A percentile compares a stretch with the other conserved stretches of the same genome.
These are phyloP conservation scores for Lasius fuliginosus DNA, from an alignment of 2,888 invertebrate genomes.

Conservation along the genomic window DNA sequence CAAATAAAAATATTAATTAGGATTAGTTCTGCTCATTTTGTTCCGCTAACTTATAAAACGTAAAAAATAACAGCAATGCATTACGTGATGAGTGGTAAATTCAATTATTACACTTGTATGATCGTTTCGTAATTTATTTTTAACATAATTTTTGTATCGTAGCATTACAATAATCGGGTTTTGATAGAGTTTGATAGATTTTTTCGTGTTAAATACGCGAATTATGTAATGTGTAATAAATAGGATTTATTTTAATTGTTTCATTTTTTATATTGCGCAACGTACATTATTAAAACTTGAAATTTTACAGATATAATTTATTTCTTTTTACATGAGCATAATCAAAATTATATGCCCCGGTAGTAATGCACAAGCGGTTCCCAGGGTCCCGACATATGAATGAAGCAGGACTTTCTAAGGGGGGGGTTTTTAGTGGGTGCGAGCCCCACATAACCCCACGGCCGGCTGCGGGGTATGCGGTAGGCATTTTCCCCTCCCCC, in stretches of 20 bases:
- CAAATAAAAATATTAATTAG: too few relatives aligned
- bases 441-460: too few relatives aligned
- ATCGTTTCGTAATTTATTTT: neutral
- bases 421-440: too few relatives aligned
- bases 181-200: neutral
- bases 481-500: too few relatives aligned
- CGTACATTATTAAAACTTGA: slow-evolving; percentile 14
- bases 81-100: neutral
- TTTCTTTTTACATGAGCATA: slow-evolving; percentile 17
- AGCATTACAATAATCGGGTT: slow-evolving; percentile 2
- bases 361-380: too few relatives aligned
- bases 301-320: slow-evolving; percentile 22
- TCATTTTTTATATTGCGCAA: slow-evolving; percentile 21
- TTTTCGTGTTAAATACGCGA: neutral
- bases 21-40: too few relatives aligned
- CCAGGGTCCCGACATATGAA: too few relatives aligned
- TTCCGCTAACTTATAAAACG: too few relatives aligned
- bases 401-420: too few relatives aligned
- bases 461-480: too few relatives aligned
- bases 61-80: neutral
- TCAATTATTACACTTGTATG: neutral
- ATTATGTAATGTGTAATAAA: slow-evolving; percentile 16
- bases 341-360: neutral
- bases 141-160: neutral
- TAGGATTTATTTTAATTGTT: slow-evolving; percentile 18